phyloP scores from a whole-genome alignment of 2,113 vertebrate genomes.

The Oncorhynchus kisutch region DNA sequence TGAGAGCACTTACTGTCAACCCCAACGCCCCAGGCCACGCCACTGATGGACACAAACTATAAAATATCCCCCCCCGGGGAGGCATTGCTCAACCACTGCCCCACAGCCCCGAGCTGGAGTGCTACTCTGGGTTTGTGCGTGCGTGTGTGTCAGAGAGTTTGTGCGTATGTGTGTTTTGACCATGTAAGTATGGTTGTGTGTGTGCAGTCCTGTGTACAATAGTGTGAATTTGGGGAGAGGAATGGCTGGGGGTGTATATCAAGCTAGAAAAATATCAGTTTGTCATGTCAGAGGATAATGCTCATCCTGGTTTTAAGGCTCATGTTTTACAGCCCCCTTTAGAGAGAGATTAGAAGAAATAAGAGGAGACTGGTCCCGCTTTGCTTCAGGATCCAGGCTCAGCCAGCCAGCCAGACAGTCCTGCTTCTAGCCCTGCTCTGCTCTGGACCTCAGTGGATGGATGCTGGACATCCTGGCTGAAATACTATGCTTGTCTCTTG shows the following conservation, averaged over 20 bases:
- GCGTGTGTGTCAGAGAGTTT: constrained; percentile 42
- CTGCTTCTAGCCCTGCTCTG: constrained; percentile 12
- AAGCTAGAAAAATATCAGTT: constrained; percentile 31
- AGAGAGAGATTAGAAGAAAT: not conserved
- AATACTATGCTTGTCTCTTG: constrained; percentile 59
- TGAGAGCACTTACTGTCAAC: constrained; percentile 85
- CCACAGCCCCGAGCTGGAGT: constrained; percentile 68
- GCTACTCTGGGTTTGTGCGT: constrained; percentile 49
- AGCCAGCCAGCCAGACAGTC: not conserved
- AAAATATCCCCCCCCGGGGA: constrained; percentile 81
- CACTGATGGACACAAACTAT: constrained; percentile 85
- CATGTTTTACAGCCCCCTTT: not conserved
- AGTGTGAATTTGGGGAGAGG: constrained; percentile 31
- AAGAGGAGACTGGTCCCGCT: not conserved
- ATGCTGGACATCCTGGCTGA: constrained; percentile 65
- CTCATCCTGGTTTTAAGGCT: constrained; percentile 16
- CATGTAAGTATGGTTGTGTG: constrained; percentile 26
- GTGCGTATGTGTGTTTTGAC: constrained; percentile 28
- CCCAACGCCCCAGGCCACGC: constrained; percentile 72
- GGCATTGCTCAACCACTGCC: constrained; percentile 75
- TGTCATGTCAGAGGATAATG: constrained; percentile 35
- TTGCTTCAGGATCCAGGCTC: not conserved
- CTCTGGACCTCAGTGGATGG: not conserved
- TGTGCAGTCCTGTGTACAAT: constrained; percentile 36
- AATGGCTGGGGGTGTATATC: constrained; percentile 21